Evolutionary conservation across 2,113 vertebrate species (phyloP).

Genomic region (Pelecanoides urinatrix): DNA sequence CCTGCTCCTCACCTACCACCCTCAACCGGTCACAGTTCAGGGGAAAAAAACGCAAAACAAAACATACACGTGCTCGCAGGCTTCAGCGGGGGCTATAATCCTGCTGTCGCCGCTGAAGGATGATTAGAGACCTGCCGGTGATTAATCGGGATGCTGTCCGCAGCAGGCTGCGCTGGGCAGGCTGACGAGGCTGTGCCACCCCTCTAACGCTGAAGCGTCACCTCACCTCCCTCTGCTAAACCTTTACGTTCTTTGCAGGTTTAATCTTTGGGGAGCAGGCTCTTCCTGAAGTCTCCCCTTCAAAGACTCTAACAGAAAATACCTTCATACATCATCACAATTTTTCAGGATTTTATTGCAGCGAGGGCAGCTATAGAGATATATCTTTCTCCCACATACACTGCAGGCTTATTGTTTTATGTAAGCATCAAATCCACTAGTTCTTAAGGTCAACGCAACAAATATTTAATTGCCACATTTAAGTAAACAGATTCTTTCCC

Average conservation of each 20-base stretch:
- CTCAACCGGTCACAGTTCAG: not conserved
- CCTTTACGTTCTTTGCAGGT: not conserved
- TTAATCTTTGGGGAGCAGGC: not conserved
- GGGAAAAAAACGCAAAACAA: fast-evolving
- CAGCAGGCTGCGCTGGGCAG: not conserved
- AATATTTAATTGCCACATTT: not conserved
- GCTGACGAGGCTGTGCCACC: not conserved
- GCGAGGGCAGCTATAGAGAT: not conserved
- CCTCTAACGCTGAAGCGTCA: not conserved
- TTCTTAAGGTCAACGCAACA: not conserved
- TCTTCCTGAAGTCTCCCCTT: not conserved
- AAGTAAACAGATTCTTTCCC: not conserved
- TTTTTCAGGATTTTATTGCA: not conserved
- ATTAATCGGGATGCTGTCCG: not conserved
- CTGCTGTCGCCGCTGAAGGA: not conserved
- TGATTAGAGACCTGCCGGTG: not conserved
- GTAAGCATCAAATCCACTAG: not conserved
- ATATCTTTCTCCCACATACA: not conserved
- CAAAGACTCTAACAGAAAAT: not conserved
- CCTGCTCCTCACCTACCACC: not conserved
- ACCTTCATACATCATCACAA: not conserved
- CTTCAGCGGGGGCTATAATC: not conserved
- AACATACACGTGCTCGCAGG: not conserved
- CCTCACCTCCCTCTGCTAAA: not conserved
- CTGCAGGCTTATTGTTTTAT: not conserved